A percentile compares a stretch with the other conserved stretches of the same genome.
These are phyloP conservation scores for Proctacanthus coquilletti DNA, from an alignment of 1,140 invertebrate genomes.

Conservation along the genomic window DNA sequence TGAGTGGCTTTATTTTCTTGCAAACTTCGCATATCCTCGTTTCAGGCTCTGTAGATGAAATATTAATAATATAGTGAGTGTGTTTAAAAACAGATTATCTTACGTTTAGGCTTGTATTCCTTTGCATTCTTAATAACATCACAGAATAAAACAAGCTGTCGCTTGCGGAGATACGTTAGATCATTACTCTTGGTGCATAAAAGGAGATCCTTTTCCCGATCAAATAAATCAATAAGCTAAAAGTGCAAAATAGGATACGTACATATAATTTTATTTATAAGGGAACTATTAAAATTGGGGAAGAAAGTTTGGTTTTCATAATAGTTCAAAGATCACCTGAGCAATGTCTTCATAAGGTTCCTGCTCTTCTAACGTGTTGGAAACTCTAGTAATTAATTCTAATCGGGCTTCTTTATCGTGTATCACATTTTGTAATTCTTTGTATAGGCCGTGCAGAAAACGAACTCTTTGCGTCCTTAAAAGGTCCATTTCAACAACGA, in stretches of 20 bases:
- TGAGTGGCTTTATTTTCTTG: slow-evolving; percentile 19
- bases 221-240: slow-evolving; percentile 23
- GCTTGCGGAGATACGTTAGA: slow-evolving; percentile 20
- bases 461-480: slow-evolving; percentile 40
- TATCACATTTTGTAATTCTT: slow-evolving; percentile 19
- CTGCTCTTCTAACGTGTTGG: too few species aligned
- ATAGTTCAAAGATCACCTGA: too few species aligned
- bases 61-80: not conserved
- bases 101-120: slow-evolving; percentile 6
- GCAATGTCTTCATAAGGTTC: too few species aligned
- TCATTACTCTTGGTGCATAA: slow-evolving; percentile 18
- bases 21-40: slow-evolving; percentile 25
- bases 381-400: slow-evolving; percentile 14
- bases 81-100: slow-evolving; percentile 1
- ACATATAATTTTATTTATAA: not conserved
- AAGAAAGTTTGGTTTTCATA: too few species aligned
- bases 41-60: slow-evolving; percentile 5
- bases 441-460: slow-evolving; percentile 36
- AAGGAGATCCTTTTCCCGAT: slow-evolving; percentile 23
- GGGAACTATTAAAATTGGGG: too few species aligned
- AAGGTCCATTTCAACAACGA: slow-evolving; percentile 38
- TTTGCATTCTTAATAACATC: slow-evolving; percentile 23
- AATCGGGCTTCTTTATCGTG: slow-evolving; percentile 13
- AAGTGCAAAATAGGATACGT: not conserved
- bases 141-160: slow-evolving; percentile 21